phyloP scores from a whole-genome alignment of 2,113 vertebrate species.

The Paraplagusia blochii region DNA sequence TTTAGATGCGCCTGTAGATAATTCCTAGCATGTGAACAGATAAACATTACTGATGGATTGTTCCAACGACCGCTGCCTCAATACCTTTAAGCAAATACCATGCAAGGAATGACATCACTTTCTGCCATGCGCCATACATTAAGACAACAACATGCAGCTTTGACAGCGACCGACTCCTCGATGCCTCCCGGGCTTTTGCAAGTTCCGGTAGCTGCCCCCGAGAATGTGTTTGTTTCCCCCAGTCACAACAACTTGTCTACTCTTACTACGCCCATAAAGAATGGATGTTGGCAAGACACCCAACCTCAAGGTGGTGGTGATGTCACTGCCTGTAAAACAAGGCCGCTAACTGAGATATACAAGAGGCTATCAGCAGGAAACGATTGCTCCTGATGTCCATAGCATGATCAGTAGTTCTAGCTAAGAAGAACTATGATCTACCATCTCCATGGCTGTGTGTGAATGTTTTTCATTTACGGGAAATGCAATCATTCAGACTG shows the following conservation, averaged over 20 bases:
- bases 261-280: slow-evolving; percentile 10
- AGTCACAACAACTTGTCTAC: slow-evolving; percentile 1
- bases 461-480: slow-evolving; percentile 22
- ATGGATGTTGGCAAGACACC: slow-evolving; percentile 8
- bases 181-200: slow-evolving; percentile 11
- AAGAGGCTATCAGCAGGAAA: slow-evolving; percentile 12
- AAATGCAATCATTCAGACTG: slow-evolving; percentile 43
- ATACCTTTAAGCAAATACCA: background rate
- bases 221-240: slow-evolving; percentile 1
- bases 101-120: background rate
- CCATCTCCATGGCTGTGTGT: slow-evolving; percentile 32
- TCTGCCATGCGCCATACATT: background rate
- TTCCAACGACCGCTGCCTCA: background rate
- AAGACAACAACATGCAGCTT: background rate
- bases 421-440: slow-evolving; percentile 56
- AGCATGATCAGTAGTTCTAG: slow-evolving; percentile 49
- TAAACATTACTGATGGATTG: background rate
- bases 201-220: slow-evolving; percentile 13
- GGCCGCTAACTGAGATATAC: background rate
- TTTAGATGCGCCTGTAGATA: slow-evolving; percentile 34
- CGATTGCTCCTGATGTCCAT: slow-evolving; percentile 31
- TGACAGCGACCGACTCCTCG: background rate
- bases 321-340: slow-evolving; percentile 10
- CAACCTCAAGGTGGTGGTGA: slow-evolving; percentile 26
- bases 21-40: background rate